A percentile compares a stretch with the other conserved stretches of the same genome.
Conservation (phyloP, 2,888 invertebrate genomes). For the Eurytoma adleriae region DNA sequence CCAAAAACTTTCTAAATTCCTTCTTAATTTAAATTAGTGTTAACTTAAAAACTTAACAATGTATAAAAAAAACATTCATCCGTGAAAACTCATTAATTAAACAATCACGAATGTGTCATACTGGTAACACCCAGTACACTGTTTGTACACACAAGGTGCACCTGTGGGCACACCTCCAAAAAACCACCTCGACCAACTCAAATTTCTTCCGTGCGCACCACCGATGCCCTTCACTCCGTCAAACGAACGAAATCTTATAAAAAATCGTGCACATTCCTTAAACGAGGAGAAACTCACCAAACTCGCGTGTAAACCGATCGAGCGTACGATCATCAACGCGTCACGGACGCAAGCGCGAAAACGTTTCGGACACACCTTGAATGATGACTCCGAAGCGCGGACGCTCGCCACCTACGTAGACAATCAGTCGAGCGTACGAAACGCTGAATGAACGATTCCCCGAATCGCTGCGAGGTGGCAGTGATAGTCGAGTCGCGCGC, state of each 20-base stretch:
- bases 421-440: no score
- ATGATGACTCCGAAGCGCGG: no score
- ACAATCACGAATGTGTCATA: constrained; percentile 43
- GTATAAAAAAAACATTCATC: neutral
- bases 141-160: constrained; percentile 41
- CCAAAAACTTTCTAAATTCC: no score
- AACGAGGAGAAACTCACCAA: constrained; percentile 26
- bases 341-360: constrained; percentile 12
- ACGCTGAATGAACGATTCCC: neutral
- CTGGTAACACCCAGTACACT: constrained; percentile 39
- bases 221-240: neutral
- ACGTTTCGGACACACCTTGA: constrained; percentile 42
- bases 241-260: neutral
- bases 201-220: neutral
- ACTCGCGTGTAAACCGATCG: neutral
- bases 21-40: no score
- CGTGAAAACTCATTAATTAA: constrained; percentile 15
- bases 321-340: constrained; percentile 15
- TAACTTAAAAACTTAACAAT: neutral
- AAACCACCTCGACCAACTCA: neutral
- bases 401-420: no score
- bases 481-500: no score
- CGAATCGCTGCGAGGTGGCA: neutral
- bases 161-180: neutral
- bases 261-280: neutral